Evolutionary conservation across 1,140 invertebrate genomes (phyloP), one percentile per base, ranked within the genome.

Genomic region (Megathymus violae): DNA sequence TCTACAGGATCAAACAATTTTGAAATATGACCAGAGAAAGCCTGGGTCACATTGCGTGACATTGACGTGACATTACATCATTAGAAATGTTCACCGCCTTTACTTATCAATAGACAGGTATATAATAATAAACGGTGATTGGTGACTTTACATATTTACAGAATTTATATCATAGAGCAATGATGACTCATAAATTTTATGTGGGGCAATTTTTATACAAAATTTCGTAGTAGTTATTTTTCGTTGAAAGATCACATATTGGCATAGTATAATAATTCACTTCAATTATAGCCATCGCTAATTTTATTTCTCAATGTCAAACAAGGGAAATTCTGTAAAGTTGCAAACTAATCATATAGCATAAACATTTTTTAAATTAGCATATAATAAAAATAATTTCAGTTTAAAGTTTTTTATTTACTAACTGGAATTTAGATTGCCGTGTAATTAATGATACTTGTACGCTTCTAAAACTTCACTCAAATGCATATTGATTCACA

Each of bases 91-190:
- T n/a, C n/a, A n/a, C n/a, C n/a, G n/a, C n/a, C n/a, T n/a, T n/a
- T n/a, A n/a, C n/a, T n/a, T n/a, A n/a, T n/a, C n/a, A n/a, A n/a
- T n/a, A n/a, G n/a, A n/a, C n/a, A n/a, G n/a, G n/a, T n/a, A n/a
- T n/a, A n/a, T n/a, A n/a, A n/a, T n/a, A 22, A 70, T 69, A 76
- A 78, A 75, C 73, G 64, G 58, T 47, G 59, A 64, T 74, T 40
- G 64, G 56, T 61, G 50, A 68, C 69, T 62, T 65, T 77, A 75
- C 64, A 71, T 80, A 78, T 80, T 69, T 80, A 80, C 75, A 76
- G 63, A 31, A 14, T 48, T 48, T 14, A 48, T 43, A 43, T 31
- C 9, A 43, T 11, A 19, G 6, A 48, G 25, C 31, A 0, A 22
- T 14, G 25, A 31, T 6, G 4, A 48, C 27, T 41, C 17, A 41